Evolutionary conservation across 2,888 invertebrate genomes (phyloP).

Genomic region (Cyclophora punctaria): DNA sequence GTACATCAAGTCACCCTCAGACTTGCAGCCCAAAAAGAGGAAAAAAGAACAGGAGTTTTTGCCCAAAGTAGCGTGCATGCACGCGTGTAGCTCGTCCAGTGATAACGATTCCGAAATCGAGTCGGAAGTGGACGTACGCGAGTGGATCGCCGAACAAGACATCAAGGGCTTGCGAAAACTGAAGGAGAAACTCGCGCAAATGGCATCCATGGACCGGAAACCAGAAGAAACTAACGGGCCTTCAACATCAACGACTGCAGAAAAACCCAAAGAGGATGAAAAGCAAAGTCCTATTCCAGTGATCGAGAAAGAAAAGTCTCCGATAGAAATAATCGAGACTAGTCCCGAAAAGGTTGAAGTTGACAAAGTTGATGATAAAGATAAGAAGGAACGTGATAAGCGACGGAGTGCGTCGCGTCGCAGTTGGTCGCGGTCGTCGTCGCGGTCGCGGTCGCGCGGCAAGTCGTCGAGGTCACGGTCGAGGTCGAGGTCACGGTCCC

Average conservation of each 20-base stretch:
- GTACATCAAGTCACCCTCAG: conserved; percentile 62
- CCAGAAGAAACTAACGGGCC: conserved; percentile 37
- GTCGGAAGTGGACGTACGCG: conserved; percentile 63
- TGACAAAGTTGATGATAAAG: conserved; percentile 32
- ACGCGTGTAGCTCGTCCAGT: conserved; percentile 69
- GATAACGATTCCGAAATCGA: conserved; percentile 76
- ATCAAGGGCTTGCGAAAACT: conserved; percentile 79
- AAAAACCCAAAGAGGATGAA: conserved; percentile 1
- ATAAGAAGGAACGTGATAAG: conserved; percentile 28
- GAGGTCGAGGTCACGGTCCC: conserved; percentile 21
- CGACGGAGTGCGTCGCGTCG: conserved; percentile 22
- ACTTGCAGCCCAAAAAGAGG: conserved; percentile 46
- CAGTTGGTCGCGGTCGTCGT: conserved; percentile 51
- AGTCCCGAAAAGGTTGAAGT: conserved; percentile 15
- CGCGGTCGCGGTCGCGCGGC: conserved; percentile 34
- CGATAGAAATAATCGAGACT: conserved; percentile 7
- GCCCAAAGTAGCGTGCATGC: conserved; percentile 69
- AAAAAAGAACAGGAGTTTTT: conserved; percentile 36
- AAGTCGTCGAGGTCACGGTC: conserved; percentile 39
- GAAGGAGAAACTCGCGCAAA: conserved; percentile 78
- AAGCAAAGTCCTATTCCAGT: conserved; percentile 16
- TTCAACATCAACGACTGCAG: conserved; percentile 28
- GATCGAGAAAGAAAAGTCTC: conserved; percentile 26
- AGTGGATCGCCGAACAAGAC: conserved; percentile 75
- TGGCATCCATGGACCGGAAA: conserved; percentile 69